A percentile compares a stretch with the other conserved stretches of the same genome.
Evolutionary conservation across 2,113 vertebrate species (phyloP).

Genomic region (Atlantisia rogersi): DNA sequence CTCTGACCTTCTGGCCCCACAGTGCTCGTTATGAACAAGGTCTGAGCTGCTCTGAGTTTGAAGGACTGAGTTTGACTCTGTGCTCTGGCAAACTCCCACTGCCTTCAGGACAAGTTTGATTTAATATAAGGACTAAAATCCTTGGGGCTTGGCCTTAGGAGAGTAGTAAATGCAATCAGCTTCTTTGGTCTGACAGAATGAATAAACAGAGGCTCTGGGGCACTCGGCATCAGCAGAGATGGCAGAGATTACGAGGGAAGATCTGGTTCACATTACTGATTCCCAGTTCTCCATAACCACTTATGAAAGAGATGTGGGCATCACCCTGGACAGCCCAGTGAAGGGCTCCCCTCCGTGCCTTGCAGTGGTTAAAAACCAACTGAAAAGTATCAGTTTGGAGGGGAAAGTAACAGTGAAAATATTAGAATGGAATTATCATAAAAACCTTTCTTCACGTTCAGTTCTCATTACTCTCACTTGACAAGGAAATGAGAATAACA

Average conservation of each 20-base stretch:
- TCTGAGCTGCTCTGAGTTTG: neutral
- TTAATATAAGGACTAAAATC: conserved; percentile 50
- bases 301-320: neutral
- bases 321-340: neutral
- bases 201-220: neutral
- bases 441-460: neutral
- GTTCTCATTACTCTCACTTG: neutral
- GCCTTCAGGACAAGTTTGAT: conserved; percentile 54
- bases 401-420: neutral
- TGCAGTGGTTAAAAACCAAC: neutral
- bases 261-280: neutral
- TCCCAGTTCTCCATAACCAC: neutral
- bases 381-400: neutral
- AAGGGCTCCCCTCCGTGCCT: neutral
- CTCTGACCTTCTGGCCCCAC: neutral
- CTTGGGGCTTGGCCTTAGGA: conserved; percentile 35
- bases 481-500: conserved; percentile 3
- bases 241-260: conserved; percentile 17
- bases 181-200: conserved; percentile 45
- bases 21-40: neutral
- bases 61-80: neutral
- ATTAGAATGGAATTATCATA: neutral
- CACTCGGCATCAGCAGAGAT: neutral
- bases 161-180: conserved; percentile 38
- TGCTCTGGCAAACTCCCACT: conserved; percentile 12